phyloP scores from a whole-genome alignment of 2,113 vertebrate genomes.

The Etheostoma cragini region DNA sequence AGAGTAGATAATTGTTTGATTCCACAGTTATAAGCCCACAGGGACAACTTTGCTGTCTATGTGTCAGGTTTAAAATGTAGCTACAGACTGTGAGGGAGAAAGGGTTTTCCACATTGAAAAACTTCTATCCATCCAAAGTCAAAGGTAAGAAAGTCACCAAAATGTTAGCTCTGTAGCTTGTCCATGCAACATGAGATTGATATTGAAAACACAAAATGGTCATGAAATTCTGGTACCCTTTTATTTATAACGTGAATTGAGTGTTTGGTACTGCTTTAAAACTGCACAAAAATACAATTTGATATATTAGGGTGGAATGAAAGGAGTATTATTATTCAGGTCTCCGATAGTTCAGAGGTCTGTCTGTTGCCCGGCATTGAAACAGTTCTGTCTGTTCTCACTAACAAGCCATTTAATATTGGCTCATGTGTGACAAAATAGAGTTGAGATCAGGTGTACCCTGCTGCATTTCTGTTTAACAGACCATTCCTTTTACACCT shows the following conservation, averaged over 20 bases:
- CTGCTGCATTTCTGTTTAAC: conserved; percentile 7
- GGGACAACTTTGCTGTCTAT: neutral
- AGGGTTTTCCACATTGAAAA: too few relatives aligned
- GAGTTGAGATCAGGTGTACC: neutral
- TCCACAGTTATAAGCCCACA: neutral
- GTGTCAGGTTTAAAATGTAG: neutral
- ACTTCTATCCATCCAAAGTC: neutral
- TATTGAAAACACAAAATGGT: neutral
- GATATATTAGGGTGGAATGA: neutral
- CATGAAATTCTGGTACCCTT: neutral
- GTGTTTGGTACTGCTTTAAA: neutral
- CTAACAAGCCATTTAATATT: neutral
- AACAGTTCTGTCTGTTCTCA: neutral
- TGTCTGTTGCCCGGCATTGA: neutral
- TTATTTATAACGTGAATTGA: neutral
- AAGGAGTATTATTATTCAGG: neutral
- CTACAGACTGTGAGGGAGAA: neutral
- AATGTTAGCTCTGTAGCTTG: neutral
- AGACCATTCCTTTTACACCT: neutral
- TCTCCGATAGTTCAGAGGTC: neutral
- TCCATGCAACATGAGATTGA: too few relatives aligned
- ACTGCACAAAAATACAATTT: neutral
- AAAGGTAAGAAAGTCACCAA: neutral
- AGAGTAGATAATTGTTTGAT: neutral
- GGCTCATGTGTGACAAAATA: neutral